Evolutionary conservation across 2,113 vertebrate species (phyloP).

Genomic region (Fulica atra): DNA sequence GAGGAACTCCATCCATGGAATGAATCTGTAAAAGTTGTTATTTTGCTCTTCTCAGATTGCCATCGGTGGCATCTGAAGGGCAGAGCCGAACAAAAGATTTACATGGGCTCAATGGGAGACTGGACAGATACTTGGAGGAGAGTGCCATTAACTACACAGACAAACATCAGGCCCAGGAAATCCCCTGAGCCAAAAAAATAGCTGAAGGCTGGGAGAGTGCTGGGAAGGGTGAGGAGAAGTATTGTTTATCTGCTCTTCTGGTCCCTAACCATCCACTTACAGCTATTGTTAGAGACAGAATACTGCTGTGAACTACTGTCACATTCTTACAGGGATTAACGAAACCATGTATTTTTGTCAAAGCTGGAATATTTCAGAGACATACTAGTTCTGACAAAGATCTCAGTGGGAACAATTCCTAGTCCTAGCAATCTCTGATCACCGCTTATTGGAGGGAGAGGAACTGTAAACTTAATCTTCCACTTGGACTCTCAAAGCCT

Average conservation of each 20-base stretch:
- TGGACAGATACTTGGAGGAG: constrained; percentile 46
- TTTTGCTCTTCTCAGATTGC: constrained; percentile 4
- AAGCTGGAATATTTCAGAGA: constrained; percentile 43
- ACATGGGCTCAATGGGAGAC: not conserved
- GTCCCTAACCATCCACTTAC: constrained; percentile 12
- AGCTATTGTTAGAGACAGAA: constrained; percentile 55
- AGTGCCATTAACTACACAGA: constrained; percentile 18
- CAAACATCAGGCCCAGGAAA: constrained; percentile 58
- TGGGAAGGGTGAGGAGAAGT: not conserved
- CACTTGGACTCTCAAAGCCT: not conserved
- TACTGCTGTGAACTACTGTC: constrained; percentile 37
- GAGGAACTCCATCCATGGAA: not conserved
- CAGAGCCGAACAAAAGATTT: constrained; percentile 9
- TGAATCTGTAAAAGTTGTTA: not conserved
- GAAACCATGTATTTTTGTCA: constrained; percentile 35
- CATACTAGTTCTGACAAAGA: not conserved
- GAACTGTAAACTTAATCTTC: constrained; percentile 8
- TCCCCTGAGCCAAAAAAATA: constrained; percentile 62
- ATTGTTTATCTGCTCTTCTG: constrained; percentile 47
- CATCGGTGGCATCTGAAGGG: not conserved
- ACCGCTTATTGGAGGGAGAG: not conserved
- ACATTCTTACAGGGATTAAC: constrained; percentile 19
- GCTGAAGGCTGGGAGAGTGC: constrained; percentile 17
- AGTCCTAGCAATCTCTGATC: constrained; percentile 4
- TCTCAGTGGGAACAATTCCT: constrained; percentile 4